Conservation (phyloP, 2,888 invertebrate species). For the Eupithecia centaureata region DNA sequence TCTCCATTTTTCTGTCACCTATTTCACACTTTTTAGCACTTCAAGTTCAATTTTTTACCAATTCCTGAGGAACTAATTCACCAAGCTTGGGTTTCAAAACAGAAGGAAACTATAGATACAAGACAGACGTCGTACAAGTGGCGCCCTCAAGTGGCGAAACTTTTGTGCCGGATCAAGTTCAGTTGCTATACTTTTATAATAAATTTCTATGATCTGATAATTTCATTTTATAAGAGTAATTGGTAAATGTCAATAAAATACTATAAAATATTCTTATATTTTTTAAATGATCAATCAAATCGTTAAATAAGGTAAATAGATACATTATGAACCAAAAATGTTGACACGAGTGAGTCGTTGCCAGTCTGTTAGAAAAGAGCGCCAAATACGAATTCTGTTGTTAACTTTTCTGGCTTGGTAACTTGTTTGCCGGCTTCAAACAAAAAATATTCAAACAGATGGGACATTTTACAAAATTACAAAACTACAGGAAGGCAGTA, state of each 20-base stretch:
- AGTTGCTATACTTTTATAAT: slow-evolving; percentile 38
- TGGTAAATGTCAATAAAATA: neutral
- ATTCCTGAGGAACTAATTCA: slow-evolving; percentile 76
- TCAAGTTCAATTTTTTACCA: slow-evolving; percentile 62
- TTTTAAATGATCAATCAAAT: neutral
- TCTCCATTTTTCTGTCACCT: slow-evolving; percentile 89
- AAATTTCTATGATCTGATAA: neutral
- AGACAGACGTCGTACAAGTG: slow-evolving; percentile 79
- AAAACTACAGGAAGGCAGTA: neutral
- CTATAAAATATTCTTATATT: neutral
- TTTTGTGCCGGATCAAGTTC: slow-evolving; percentile 64
- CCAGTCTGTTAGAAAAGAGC: slow-evolving; percentile 51
- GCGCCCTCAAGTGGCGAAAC: slow-evolving; percentile 74
- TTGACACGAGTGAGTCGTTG: slow-evolving; percentile 57
- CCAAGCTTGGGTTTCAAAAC: slow-evolving; percentile 85
- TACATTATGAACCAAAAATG: slow-evolving; percentile 34
- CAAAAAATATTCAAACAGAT: neutral
- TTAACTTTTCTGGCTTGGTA: slow-evolving; percentile 37
- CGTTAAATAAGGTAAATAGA: neutral
- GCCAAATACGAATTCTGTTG: slow-evolving; percentile 60
- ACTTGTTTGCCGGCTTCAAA: slow-evolving; percentile 9
- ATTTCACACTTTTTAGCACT: slow-evolving; percentile 67
- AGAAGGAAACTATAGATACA: slow-evolving; percentile 84
- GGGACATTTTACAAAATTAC: too few relatives aligned
- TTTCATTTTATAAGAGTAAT: neutral